phyloP scores from a whole-genome alignment of 2,113 vertebrate genomes.

The Anas platyrhynchos region DNA sequence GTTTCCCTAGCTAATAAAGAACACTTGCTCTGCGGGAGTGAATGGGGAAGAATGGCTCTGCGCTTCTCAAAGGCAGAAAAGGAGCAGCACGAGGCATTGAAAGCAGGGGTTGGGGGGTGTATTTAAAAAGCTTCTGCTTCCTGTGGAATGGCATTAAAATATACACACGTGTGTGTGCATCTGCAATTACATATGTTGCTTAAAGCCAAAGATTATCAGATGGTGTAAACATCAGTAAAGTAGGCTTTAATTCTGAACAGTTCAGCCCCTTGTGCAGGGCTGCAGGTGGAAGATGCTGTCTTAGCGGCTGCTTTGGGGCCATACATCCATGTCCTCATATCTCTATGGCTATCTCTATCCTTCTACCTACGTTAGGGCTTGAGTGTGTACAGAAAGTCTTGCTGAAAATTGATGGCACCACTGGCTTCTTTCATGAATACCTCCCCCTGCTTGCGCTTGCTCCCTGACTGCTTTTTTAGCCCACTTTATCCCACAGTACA shows the following conservation, averaged over 20 bases:
- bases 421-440: not conserved
- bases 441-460: not conserved
- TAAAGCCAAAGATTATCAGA: not conserved
- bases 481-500: too few relatives aligned
- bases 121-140: not conserved
- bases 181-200: rapidly evolving
- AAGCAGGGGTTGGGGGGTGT: too few relatives aligned
- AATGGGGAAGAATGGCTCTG: not conserved
- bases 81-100: not conserved
- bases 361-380: rapidly evolving
- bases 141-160: rapidly evolving
- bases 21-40: constrained; percentile 29
- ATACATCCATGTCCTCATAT: not conserved
- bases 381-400: not conserved
- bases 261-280: not conserved
- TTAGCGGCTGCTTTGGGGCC: not conserved
- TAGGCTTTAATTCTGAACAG: not conserved
- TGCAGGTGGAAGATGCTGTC: not conserved
- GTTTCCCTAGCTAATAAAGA: constrained; percentile 70
- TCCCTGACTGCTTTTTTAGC: rapidly evolving
- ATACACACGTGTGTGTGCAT: not conserved
- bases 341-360: not conserved
- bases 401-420: too few relatives aligned
- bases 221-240: not conserved
- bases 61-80: not conserved